Evolutionary conservation across 2,888 invertebrate genomes (phyloP).

Genomic region (Salpingus planirostris): DNA sequence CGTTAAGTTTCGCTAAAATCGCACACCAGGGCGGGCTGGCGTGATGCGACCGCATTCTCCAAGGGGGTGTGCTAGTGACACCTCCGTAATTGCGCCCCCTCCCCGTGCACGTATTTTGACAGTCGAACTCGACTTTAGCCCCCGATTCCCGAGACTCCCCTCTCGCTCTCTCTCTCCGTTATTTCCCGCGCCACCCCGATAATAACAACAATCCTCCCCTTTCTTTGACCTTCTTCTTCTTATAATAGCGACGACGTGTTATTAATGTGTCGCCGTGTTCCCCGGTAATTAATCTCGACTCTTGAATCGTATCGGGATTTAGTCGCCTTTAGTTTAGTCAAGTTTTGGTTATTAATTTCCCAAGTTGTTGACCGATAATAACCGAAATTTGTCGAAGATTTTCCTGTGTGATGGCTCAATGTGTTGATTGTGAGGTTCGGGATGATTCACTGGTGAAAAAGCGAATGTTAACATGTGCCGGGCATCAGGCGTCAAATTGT

Average conservation of each 20-base stretch:
- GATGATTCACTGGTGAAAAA: no score
- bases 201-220: background rate
- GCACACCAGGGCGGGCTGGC: constrained; percentile 8
- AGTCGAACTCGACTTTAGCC: constrained; percentile 4
- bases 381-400: no score
- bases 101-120: constrained; percentile 14
- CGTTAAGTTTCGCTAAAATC: constrained; percentile 19
- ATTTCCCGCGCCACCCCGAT: no score
- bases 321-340: constrained; percentile 3
- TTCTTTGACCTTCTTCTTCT: background rate
- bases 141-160: background rate
- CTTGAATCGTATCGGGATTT: no score
- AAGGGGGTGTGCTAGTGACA: constrained; percentile 30
- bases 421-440: no score
- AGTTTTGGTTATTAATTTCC: no score
- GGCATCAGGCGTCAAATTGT: no score
- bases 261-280: constrained; percentile 2
- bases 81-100: constrained; percentile 30
- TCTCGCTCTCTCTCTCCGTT: background rate
- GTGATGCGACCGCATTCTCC: constrained; percentile 25
- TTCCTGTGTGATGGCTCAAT: no score
- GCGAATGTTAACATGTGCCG: no score
- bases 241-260: background rate
- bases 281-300: background rate
- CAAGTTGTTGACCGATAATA: no score